Conservation (phyloP, 2,797 vertebrate species). For the Podargus strigoides region DNA sequence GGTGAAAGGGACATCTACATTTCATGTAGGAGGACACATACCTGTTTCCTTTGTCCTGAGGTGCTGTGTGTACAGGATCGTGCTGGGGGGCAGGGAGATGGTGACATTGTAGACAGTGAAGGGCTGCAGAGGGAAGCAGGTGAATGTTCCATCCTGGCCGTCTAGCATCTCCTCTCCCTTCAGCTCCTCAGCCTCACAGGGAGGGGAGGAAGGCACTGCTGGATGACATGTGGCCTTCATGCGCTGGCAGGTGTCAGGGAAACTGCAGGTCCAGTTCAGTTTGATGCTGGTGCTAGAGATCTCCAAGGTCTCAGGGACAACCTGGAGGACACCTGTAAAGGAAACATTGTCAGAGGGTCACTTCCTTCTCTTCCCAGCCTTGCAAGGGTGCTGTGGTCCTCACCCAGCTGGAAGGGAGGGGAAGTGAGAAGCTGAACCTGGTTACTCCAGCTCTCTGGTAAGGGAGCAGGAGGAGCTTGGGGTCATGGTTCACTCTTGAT, state of each 20-base stretch:
- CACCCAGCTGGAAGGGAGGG: too few relatives aligned
- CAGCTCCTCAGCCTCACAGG: background rate
- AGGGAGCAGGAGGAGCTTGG: too few relatives aligned
- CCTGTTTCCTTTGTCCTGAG: background rate
- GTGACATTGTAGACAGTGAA: conserved; percentile 14
- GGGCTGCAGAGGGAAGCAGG: background rate
- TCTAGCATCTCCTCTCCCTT: background rate
- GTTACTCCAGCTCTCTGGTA: background rate
- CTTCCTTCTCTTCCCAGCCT: background rate
- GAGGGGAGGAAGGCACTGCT: background rate
- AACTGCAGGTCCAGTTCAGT: conserved; percentile 24
- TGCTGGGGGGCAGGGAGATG: background rate
- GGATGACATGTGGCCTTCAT: background rate
- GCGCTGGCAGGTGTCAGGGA: background rate
- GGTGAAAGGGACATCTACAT: background rate
- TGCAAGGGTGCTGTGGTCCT: too few relatives aligned
- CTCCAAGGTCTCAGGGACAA: background rate
- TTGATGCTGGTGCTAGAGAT: conserved; percentile 21
- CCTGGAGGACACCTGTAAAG: background rate
- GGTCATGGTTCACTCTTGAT: rapidly evolving
- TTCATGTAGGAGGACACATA: background rate
- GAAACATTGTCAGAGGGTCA: background rate
- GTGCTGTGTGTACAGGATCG: background rate
- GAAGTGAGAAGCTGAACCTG: too few relatives aligned
- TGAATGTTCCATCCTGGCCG: background rate